Evolutionary conservation across 2,888 invertebrate genomes (phyloP).

Genomic region (Brenthis daphne): DNA sequence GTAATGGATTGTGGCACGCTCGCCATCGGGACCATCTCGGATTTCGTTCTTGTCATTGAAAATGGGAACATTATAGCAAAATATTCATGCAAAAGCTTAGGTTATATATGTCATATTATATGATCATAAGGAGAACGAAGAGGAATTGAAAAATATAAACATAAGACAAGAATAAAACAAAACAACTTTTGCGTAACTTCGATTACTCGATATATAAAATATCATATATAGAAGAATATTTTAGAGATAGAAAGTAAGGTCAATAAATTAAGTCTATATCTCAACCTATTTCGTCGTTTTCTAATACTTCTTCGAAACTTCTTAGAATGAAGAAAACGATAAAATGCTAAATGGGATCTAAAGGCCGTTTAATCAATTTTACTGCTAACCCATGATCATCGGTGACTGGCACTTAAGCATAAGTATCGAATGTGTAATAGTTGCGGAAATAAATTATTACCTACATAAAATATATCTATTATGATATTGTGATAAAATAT

Average conservation of each 20-base stretch:
- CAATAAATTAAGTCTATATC: neutral
- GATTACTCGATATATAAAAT: no score
- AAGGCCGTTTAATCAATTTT: conserved; percentile 36
- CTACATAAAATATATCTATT: neutral
- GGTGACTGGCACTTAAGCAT: neutral
- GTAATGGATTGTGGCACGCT: conserved; percentile 78
- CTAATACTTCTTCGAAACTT: conserved; percentile 6
- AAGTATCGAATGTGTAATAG: neutral
- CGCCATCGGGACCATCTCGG: conserved; percentile 62
- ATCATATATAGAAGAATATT: no score
- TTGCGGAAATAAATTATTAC: neutral
- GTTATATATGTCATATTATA: neutral
- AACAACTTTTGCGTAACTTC: no score
- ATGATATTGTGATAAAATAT: no score
- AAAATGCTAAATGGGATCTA: conserved; percentile 26
- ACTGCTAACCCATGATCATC: conserved; percentile 16
- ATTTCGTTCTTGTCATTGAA: conserved; percentile 50
- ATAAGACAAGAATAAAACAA: no score
- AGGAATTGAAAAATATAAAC: no score
- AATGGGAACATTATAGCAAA: conserved; percentile 23
- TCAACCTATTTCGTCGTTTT: neutral
- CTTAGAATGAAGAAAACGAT: conserved; percentile 13
- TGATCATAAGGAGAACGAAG: no score
- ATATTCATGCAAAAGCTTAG: conserved; percentile 3
- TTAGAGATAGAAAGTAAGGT: no score